Conservation (phyloP, 2,888 invertebrate species). For the Nebria brevicollis region DNA sequence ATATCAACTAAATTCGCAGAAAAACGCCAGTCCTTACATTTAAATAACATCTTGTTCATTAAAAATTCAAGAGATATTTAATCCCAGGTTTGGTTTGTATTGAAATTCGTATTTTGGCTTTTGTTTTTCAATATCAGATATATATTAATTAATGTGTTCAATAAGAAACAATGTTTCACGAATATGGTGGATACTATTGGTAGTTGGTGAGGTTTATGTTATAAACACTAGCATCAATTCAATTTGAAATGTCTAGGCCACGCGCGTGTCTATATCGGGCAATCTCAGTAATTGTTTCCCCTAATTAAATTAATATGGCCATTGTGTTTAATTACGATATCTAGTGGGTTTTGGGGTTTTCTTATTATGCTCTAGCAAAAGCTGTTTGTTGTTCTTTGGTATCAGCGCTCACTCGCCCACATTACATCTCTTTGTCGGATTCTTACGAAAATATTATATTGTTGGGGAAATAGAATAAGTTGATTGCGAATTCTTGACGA, state of each 20-base stretch:
- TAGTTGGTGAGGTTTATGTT: too few species aligned
- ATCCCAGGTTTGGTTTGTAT: too few species aligned
- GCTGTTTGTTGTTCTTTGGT: neutral
- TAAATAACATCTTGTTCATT: too few species aligned
- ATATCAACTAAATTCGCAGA: too few species aligned
- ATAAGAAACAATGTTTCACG: too few species aligned
- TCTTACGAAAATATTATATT: neutral
- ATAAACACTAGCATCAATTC: neutral
- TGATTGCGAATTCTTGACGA: neutral
- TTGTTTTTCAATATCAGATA: too few species aligned
- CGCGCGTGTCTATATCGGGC: neutral
- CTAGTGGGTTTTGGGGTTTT: neutral
- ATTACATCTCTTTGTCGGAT: neutral
- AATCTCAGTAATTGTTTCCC: neutral
- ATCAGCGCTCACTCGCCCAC: neutral
- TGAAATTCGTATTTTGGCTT: too few species aligned
- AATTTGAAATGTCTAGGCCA: neutral
- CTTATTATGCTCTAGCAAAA: neutral
- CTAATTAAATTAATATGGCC: neutral
- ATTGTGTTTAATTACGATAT: neutral
- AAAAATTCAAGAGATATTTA: too few species aligned
- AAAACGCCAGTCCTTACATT: too few species aligned
- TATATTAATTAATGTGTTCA: too few species aligned
- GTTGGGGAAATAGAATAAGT: neutral
- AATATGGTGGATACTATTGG: too few species aligned